Base-by-base conservation (phyloP, 1,140 invertebrate genomes). In the Adelges cooleyi region DNA sequence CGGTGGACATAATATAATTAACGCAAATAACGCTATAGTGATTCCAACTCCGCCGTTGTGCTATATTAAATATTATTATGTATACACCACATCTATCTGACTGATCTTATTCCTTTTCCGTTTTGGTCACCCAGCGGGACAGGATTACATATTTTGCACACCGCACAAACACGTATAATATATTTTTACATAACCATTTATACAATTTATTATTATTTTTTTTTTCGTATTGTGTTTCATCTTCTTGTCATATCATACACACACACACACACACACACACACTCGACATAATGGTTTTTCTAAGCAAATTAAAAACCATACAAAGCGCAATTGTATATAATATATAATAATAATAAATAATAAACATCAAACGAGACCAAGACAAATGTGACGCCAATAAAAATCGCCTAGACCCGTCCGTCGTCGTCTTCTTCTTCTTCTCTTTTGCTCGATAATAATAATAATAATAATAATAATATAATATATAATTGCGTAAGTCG, bases 151-250 rank as follows among this genome's bases (percentile, higher is more conserved):
- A n/a, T n/a, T n/a, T n/a, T n/a, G n/a, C n/a, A n/a, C n/a, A n/a
- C n/a, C n/a, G n/a, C n/a, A n/a, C n/a, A n/a, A n/a, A n/a, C n/a
- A n/a, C n/a, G n/a, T n/a, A n/a, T n/a, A n/a, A n/a, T n/a, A n/a
- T 44, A 38, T n/a, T 42, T 62, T 48, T 48, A 62, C 42, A 46
- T 62, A 59, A 56, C 38, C 36, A n/a, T 38, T 23, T 27, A 3
- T 54, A 36, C 11, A 18, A 11, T n/a, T 5, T 4, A 4, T 11
- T 44, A 8, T 8, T 44, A 15, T 44, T 4, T 8, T 44, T 4
- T 44, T n/a, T 59, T 59, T 25, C 44, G 5, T 38, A 11, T 42
- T 40, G 22, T 42, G 53, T 23, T 42, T 25, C 10, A n/a, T n/a
- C 23, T 5, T 50, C 29, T 27, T 25, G 1, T n/a, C n/a, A 54